Percentiles rank a stretch among this genome's conserved stretches.
Conservation (phyloP, 2,888 invertebrate genomes). For the Germaria angustata region DNA sequence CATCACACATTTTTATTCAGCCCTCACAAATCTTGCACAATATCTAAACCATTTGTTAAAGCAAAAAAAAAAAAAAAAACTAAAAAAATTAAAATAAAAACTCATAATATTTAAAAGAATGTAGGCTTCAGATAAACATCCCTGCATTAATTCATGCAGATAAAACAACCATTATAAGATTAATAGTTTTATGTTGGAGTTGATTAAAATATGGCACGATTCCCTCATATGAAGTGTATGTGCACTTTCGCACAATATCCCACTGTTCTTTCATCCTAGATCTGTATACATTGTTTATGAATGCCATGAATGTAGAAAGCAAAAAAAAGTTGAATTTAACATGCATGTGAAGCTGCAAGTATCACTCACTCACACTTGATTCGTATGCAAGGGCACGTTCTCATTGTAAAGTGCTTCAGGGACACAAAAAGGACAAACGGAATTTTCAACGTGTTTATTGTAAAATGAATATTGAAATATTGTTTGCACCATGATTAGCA, state of each 20-base stretch:
- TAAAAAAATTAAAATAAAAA: no score
- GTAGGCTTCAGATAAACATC: no score
- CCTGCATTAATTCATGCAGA: no score
- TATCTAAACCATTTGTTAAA: no score
- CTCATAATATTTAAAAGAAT: no score
- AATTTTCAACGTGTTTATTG: not conserved
- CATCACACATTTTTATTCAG: no score
- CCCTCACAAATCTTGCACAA: no score
- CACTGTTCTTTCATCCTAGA: not conserved
- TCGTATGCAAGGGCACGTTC: conserved; percentile 26
- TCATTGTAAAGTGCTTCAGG: not conserved
- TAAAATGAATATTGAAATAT: no score
- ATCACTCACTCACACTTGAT: not conserved
- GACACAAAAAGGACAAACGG: not conserved
- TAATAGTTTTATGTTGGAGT: conserved; percentile 24
- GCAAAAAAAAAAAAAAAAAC: no score
- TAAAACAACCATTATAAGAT: conserved; percentile 9
- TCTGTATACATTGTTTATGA: not conserved
- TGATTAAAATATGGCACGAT: no score
- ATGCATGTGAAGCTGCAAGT: not conserved
- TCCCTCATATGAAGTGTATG: not conserved
- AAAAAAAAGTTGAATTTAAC: not conserved
- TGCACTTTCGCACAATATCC: no score
- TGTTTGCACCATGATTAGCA: no score
- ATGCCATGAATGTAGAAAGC: not conserved